Base-by-base conservation (phyloP, 2,113 vertebrate species). In the Dasyprocta punctata region DNA sequence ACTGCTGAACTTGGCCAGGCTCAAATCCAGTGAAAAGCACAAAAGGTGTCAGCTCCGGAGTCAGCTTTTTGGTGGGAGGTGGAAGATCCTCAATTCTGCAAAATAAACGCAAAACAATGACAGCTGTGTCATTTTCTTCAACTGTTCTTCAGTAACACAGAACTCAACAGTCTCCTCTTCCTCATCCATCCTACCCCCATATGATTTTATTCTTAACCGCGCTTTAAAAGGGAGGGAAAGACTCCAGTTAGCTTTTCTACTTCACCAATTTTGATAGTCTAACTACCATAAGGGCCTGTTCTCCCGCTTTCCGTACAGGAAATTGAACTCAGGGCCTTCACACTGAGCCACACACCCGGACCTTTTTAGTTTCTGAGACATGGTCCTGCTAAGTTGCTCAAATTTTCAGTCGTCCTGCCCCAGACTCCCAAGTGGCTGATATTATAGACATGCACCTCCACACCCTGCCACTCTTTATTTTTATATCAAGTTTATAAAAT, bases 11-110 rank as follows among this genome's bases (percentile, higher is more conserved):
- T 89, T 99, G 99, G 28, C 97, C 80, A 47, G 99, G 99, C 97
- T 99, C 99, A 91, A 99, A 99, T 16, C 99, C 99, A 9, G 99
- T 99, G 98, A 99, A 99, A 73, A 99, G 98, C 96, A 99, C 99
- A 7, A 98, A 97, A 2, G 99, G 99, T 0, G 99, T 99, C 91
- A 99, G 97, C 83, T 99, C 99, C 1, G 99, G 99, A 1, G 99
- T 99, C 61, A 99, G 98, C 97, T 99, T 99, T 97, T 99, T 99
- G 60, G 98, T 99, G 58, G 99, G 99, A 13, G 99, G 98, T 0
- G 99, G 99, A 22, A 99, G 93, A 94, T 99, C 99, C 92, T 99
- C 99, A 80, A 99, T 97, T 93, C 99, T 99, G 93, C 4, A 96
- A 98, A 92, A 96, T 0, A 90, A 1, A 91, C 13, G 36, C 10